Base-by-base conservation (phyloP, 2,888 invertebrate species). In the Hypomecis atomaria region DNA sequence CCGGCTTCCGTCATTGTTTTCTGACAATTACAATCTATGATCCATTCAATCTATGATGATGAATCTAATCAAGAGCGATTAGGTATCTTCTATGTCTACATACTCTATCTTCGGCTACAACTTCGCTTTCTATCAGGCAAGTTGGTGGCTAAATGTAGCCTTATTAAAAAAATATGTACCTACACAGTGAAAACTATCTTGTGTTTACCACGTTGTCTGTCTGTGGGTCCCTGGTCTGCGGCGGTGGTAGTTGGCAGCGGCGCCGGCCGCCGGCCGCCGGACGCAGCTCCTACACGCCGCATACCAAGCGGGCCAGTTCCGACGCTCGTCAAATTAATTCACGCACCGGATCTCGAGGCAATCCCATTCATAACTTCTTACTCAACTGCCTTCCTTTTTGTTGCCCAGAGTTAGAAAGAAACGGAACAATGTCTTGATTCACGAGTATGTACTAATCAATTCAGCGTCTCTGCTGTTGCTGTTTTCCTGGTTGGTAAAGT, bases 321-420 rank as follows among this genome's bases (percentile, higher is more conserved):
- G 84, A 85, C 78, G 76, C 82, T 72, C 78, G 77, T 86, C 80
- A 83, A 83, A 86, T 86, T 81, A 83, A 87, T 85, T 80, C 82
- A 72, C 76, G 72, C 70, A 78, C 72, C 73, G 69, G 72, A 66
- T 69, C 71, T 56, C 11, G n/a, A 43, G 37, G 44, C 53, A 61
- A 67, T 59, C 59, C 58, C 60, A 62, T 59, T 69, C 59, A 65
- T 65, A 65, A 59, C 36, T 56, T 13, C 45, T 11, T 34, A 42
- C 36, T 43, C 59, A 62, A 54, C 33, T 52, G 50, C 63, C 54
- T 60, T 38, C 37, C 33, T 23, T 60, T 44, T 11, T 11, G 43
- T 45, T 53, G 33, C 23, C 8, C 9, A 4, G 10, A 33, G 36
- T 43, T 43, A n/a, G 37, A 36, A 43, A 45, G n/a, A 59, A 9